Evolutionary conservation across 1,140 invertebrate species (phyloP), one percentile per base, ranked within the genome.

Genomic region (Drosophila ironensis): DNA sequence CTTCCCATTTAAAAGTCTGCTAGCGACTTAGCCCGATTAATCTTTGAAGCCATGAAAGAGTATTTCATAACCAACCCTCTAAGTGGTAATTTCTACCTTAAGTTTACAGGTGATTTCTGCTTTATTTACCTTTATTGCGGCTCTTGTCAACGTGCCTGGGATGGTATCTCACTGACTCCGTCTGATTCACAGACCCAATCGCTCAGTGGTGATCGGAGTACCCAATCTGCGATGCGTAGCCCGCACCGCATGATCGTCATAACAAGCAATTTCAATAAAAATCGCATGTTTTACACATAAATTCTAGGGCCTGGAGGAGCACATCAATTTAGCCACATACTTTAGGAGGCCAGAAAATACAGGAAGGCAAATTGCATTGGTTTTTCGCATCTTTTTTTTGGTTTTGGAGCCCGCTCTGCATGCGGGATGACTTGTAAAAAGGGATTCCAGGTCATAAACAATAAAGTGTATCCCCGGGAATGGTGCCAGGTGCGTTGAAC

Each of bases 201-300:
- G 42, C 14, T n/a, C n/a, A 42, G 60, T 61, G 40, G 38, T 37
- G 64, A 56, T 73, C 75, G 80, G 42, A 53, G 61, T 71, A 54
- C 35, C 77, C 35, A 61, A 81, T 81, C 76, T 77, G 44, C 35
- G 30, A 40, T 54, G 73, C 61, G 61, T 84, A 50, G 47, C 35
- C 60, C 44, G 54, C 52, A 56, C 52, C 47, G 53, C 69, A 64
- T 48, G 72, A 77, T 57, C 56, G 27, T 60, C 56, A 60, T 57
- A 70, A 70, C 78, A 84, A 84, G 59, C 54, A 72, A 74, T 84
- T 69, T 73, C 73, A 78, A 86, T 78, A 78, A 73, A 71, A 78
- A 74, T 84, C 64, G 63, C 70, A 73, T 82, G 74, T 84, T 72
- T 80, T 80, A 80, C 75, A 76, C 38, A 66, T 63, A 81, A 81